Percentiles rank a stretch among this genome's conserved stretches.
phyloP scores from a whole-genome alignment of 2,113 vertebrate genomes.

The Callochromis pleurospilus region DNA sequence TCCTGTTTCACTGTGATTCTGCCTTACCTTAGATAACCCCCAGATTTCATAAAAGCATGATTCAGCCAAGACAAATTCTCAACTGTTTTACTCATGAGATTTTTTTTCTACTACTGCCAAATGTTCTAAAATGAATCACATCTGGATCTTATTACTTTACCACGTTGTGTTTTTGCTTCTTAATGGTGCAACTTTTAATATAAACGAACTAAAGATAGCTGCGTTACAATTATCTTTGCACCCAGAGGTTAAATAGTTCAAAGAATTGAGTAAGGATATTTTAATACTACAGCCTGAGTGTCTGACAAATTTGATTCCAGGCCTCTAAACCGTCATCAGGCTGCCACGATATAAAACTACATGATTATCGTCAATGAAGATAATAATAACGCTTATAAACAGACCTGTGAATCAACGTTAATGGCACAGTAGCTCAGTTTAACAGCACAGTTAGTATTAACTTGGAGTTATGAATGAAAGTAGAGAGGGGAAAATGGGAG shows the following conservation, averaged over 20 bases:
- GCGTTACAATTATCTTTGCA: neutral
- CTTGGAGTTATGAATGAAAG: neutral
- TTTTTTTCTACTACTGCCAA: neutral
- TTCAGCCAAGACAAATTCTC: neutral
- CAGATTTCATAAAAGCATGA: neutral
- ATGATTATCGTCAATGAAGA: neutral
- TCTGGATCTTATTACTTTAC: neutral
- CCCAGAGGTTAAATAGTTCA: neutral
- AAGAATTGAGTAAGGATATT: neutral
- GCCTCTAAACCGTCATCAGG: neutral
- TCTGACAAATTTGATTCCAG: neutral
- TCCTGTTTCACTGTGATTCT: neutral
- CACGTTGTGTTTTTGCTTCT: neutral
- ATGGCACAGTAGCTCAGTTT: neutral
- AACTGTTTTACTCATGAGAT: neutral
- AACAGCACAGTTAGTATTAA: neutral
- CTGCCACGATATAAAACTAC: neutral
- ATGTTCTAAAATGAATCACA: neutral
- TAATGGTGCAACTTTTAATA: neutral
- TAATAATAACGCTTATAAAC: neutral
- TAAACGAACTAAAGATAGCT: neutral
- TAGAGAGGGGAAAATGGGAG: neutral
- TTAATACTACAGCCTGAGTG: neutral
- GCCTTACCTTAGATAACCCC: slow-evolving; percentile 1
- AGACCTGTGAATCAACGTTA: neutral